Base-by-base conservation (phyloP, 2,888 invertebrate species). In the Hybos culiciformis region DNA sequence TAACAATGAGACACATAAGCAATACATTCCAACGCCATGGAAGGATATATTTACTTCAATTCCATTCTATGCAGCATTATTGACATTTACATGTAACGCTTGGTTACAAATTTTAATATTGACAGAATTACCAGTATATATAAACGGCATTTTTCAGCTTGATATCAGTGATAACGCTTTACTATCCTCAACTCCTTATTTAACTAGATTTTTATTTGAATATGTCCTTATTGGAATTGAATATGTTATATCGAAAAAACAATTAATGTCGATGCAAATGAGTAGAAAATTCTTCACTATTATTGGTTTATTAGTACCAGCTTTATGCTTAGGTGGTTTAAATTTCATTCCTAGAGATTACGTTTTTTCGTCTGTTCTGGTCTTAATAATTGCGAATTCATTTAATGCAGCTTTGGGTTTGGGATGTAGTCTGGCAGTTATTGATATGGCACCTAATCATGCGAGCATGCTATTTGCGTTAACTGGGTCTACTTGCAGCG, bases 81-180 rank as follows among this genome's bases (percentile, higher is more conserved):
- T 78, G 1, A 74, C 73, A 0, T 77, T 80, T 53, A 70, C 74
- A 44, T 72, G 76, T 0, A 75, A 79, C 47, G 75, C 77, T 48
- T 83, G 80, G 80, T 81, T 81, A 2, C 78, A 75, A 54, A 79
- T 77, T 68, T 80, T 77, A 0, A 61, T 83, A 2, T 68, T 81
- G 52, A 78, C 79, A 0, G 74, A 81, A 58, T 75, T 80, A 53
- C 82, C 83, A 0, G 73, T 73, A 1, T 83, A 80, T 53, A 73
- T 83, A 70, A 73, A 73, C 43, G 68, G 70, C 34, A 73, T 79
- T 1, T 64, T 80, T 0, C 60, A 68, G 38, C 75, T 76, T 52
- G 67, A 80, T 39, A 75, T 81, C 37, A 71, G 74, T 59, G 58
- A 65, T 58, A 71, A 70, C 47, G 71, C 72, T 1, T 19, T 64